phyloP scores from a whole-genome alignment of 2,113 vertebrate genomes.

The Pedetes capensis region DNA sequence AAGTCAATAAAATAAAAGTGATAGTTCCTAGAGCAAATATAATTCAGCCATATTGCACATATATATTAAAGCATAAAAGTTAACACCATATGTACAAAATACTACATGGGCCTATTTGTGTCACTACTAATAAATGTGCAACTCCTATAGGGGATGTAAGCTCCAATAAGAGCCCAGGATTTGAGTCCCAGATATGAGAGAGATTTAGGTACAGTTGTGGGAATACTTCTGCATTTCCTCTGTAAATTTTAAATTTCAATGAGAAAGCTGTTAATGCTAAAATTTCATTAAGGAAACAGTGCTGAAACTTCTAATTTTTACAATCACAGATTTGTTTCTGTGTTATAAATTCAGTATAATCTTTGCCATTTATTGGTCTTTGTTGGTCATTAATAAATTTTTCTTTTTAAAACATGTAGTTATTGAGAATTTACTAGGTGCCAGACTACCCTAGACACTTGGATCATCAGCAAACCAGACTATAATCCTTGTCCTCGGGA shows the following conservation, averaged over 20 bases:
- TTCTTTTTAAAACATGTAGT: not conserved
- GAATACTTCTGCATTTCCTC: slow-evolving; percentile 57
- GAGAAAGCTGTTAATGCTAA: slow-evolving; percentile 18
- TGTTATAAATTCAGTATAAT: not conserved
- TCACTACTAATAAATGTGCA: slow-evolving; percentile 68
- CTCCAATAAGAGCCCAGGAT: slow-evolving; percentile 51
- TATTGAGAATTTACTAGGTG: slow-evolving; percentile 19
- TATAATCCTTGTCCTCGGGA: not conserved
- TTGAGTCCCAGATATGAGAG: slow-evolving; percentile 56
- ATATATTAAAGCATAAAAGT: slow-evolving; percentile 76
- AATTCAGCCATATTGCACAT: slow-evolving; percentile 70
- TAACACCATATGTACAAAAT: slow-evolving; percentile 75
- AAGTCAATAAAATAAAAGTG: slow-evolving; percentile 75
- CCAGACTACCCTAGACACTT: not conserved
- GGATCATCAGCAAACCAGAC: not conserved
- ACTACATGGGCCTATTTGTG: slow-evolving; percentile 67
- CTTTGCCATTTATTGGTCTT: not conserved
- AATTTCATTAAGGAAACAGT: slow-evolving; percentile 43
- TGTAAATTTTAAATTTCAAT: slow-evolving; percentile 60
- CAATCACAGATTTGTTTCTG: not conserved
- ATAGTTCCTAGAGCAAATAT: slow-evolving; percentile 72
- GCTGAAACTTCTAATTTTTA: slow-evolving; percentile 41
- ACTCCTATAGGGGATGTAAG: slow-evolving; percentile 68
- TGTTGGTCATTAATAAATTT: not conserved
- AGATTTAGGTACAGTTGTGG: slow-evolving; percentile 54